A percentile compares a stretch with the other conserved stretches of the same genome.
phyloP scores from a whole-genome alignment of 2,797 vertebrate genomes.

The Dromococcyx pavoninus region DNA sequence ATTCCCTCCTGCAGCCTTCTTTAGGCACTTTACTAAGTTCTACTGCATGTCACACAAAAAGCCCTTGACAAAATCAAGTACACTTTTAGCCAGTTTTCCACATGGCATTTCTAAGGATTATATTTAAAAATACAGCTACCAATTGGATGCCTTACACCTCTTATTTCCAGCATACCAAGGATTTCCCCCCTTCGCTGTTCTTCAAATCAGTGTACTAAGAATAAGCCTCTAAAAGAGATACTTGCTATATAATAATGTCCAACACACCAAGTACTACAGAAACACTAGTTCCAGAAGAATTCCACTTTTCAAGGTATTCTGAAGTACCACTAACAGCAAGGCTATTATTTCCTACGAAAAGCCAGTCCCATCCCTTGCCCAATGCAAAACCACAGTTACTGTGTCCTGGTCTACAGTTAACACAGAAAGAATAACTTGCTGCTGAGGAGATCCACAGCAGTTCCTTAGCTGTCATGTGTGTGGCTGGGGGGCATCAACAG shows the following conservation, averaged over 20 bases:
- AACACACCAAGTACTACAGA: neutral
- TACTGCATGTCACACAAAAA: neutral
- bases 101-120: neutral
- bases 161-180: neutral
- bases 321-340: neutral
- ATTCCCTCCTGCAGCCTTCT: neutral
- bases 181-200: neutral
- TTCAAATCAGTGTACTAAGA: neutral
- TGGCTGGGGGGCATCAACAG: neutral
- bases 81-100: neutral
- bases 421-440: neutral
- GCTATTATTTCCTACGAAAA: neutral
- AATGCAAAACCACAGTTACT: neutral
- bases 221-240: neutral
- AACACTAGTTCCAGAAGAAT: neutral
- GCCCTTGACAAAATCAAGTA: neutral
- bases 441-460: neutral
- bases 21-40: neutral
- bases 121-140: neutral
- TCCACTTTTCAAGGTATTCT: neutral
- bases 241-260: neutral
- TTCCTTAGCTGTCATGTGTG: neutral
- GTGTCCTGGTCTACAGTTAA: neutral
- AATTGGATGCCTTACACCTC: neutral
- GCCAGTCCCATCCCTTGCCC: neutral